Base-by-base conservation (phyloP, 2,113 vertebrate species). In the Mionectes macconnelli region DNA sequence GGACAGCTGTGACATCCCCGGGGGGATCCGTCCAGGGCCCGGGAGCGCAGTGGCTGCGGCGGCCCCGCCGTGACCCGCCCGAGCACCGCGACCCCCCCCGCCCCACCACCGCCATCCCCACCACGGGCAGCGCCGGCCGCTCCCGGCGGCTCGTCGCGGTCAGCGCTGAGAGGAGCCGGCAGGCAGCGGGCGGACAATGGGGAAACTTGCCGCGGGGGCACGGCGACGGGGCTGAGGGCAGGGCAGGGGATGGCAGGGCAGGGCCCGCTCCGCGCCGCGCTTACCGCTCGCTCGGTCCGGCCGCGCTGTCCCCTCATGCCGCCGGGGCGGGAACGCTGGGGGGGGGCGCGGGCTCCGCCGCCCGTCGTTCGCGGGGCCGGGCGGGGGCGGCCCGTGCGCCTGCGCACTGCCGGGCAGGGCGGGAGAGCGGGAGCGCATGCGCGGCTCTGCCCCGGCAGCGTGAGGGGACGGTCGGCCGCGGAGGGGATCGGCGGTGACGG, bases 401-500 rank as follows among this genome's bases (percentile, higher is more conserved):
- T 56, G 77, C 77, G 78, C 63, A 10, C 16, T 21, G 63, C 52
- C 10, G 53, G n/a, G 52, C 4, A 25, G 27, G 52, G 17, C 7
- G 23, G 50, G 25, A 10, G 8, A 9, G 13, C 6, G 8, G 19
- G 19, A 3, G 53, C 53, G 53, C 53, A 12, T 33, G 50, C 9
- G 50, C 25, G 40, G 33, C 7, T 25, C 27, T 53, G 28, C 27
- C 52, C 30, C 30, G 28, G 5, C 6, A 49, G 16, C 24, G 24
- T 70, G 67, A 35, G 80, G 67, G 37, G 20, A 25, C 11, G 8
- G 49, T 3, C 2, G 20, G 33, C 0, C 2, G 2, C 10, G 33
- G 3, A 8, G 11, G 2, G 40, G 33, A 14, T 1, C 1, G 9
- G 4, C 8, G 22, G 14, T 9, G 23, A 3, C 6, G 10, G n/a